Base-by-base conservation (phyloP, 23 tunicate species). In the Pegea sp. region DNA sequence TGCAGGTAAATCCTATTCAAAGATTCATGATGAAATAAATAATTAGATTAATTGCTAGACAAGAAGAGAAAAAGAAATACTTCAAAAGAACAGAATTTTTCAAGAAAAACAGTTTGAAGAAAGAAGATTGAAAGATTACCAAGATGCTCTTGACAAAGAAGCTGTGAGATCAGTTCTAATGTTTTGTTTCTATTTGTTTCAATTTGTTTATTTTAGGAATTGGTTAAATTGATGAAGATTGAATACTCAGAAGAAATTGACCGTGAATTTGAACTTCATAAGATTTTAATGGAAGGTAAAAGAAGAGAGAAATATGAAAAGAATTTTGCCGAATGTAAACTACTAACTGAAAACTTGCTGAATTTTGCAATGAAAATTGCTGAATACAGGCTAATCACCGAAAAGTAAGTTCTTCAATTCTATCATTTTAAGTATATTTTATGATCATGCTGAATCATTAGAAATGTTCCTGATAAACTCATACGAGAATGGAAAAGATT, bases 391-490 rank as follows among this genome's bases (percentile, higher is more conserved):
- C 67, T 62, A n/a, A 63, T 84, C 13, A 74, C 95, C 30, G 84
- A 68, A 38, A 73, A 63, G 84, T 74, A 20, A 52, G 62, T 58
- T 13, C 7, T 5, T 13, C 46, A 25, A 7, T 56, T 25, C 11
- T 38, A 8, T 38, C 16, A 38, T 8, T 38, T 8, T 8, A 38
- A 38, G 46, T 8, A 38, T 8, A 16, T 38, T 38, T 38, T 38
- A 38, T 38, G 13, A 8, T 38, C 11, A 38, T 8, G 46, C 11
- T 38, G 46, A 8, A 38, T 38, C 11, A 16, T 38, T 38, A 74
- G 84, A 20, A 84, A 84, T 58, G 95, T 84, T 30, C 95, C 95
- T 0, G 95, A 73, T 26, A 84, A 84, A 38, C 60, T 84, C 22
- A 67, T 84, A 5, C 49, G 84, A 25, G 95, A 84, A 30, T 84